Evolutionary conservation across 2,888 invertebrate genomes (phyloP), one percentile per base, ranked within the genome.

Genomic region (Rhagonycha fulva): DNA sequence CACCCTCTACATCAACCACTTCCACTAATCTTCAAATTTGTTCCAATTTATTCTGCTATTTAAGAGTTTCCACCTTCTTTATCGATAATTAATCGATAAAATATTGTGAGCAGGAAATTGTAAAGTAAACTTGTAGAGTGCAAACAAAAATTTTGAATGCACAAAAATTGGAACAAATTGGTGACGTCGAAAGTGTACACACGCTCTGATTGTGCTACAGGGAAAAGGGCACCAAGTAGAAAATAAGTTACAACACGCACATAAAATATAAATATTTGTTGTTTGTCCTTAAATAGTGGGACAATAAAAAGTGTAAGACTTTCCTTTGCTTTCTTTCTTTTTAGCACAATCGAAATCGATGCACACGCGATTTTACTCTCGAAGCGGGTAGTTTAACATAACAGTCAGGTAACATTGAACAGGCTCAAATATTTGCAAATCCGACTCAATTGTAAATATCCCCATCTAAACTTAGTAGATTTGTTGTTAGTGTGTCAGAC

Each of bases 381-480:
- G 68, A 79, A 77, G 77, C 71, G 72, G 76, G 75, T 76, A 74
- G 80, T 75, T 75, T 78, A 78, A 79, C 76, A 78, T 78, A 80
- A 80, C 84, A 47, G 47, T 47, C 47, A 84, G 84, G 84, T 84
- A 84, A 84, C 83, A 83, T 84, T 83, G 84, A 83, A 84, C 83
- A 83, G 83, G 84, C 82, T 83, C 84, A 84, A 84, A 84, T 84
- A 84, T 84, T 84, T 84, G 84, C 84, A 84, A 84, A 84, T 84
- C 84, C 83, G 84, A 84, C 82, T 83, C 82, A 80, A 83, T 84
- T 84, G 84, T 84, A 84, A 84, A 84, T 84, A 84, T 83, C 80
- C 84, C 80, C 83, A 81, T 83, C 83, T 82, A 82, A 83, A 84
- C 81, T 82, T 82, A 82, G 79, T 78, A 82, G 82, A 84, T 83